Evolutionary conservation across 2,888 invertebrate genomes (phyloP).

Genomic region (Pseudanteris insignis): DNA sequence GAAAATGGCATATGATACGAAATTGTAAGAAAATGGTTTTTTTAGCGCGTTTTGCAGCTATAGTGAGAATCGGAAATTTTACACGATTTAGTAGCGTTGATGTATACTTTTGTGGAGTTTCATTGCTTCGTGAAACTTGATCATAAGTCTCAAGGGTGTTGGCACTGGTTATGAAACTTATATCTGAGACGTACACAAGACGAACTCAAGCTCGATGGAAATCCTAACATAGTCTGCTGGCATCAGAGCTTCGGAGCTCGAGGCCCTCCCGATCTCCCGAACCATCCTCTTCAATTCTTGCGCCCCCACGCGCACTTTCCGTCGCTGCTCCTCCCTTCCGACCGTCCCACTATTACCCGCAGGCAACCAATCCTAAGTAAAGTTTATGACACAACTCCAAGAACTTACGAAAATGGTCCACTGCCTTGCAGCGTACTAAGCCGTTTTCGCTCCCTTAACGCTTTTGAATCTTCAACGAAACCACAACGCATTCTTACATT

Average conservation of each 20-base stretch:
- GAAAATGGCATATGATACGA: background rate
- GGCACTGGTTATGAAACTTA: conserved; percentile 41
- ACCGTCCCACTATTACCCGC: conserved; percentile 58
- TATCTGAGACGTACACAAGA: conserved; percentile 38
- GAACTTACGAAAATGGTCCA: conserved; percentile 61
- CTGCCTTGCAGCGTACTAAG: conserved; percentile 50
- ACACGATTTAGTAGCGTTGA: conserved; percentile 18
- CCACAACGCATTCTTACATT: conserved; percentile 32
- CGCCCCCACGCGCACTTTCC: conserved; percentile 32
- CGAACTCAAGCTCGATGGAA: conserved; percentile 49
- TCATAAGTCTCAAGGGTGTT: conserved; percentile 48
- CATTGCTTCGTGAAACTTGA: conserved; percentile 46
- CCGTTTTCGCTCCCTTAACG: conserved; percentile 56
- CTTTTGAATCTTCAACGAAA: conserved; percentile 42
- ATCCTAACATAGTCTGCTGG: conserved; percentile 63
- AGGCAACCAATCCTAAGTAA: conserved; percentile 65
- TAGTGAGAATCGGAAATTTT: conserved; percentile 50
- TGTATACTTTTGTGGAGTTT: conserved; percentile 38
- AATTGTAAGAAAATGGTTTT: conserved; percentile 44
- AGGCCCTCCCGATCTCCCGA: conserved; percentile 25
- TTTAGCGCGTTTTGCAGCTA: conserved; percentile 48
- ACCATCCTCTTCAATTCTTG: conserved; percentile 10
- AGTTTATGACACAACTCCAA: conserved; percentile 65
- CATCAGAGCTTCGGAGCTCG: too few species aligned
- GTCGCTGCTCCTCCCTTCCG: conserved; percentile 48